Conservation (phyloP, 2,888 invertebrate species). For the Athripsodes cinereus region DNA sequence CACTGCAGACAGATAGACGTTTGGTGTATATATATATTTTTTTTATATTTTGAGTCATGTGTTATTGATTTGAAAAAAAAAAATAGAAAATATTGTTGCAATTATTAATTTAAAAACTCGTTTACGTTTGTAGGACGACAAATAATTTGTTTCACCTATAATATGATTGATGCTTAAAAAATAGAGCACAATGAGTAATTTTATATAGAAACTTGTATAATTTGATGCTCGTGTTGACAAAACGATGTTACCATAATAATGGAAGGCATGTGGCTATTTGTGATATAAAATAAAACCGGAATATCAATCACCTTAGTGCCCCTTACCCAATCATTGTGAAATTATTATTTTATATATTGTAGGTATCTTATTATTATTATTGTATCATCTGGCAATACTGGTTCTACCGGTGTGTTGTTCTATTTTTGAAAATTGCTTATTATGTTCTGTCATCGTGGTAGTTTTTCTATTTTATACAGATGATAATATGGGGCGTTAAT, state of each 20-base stretch:
- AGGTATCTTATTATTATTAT: no score
- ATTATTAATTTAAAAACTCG: background rate
- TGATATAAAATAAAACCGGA: conserved; percentile 17
- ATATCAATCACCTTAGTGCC: conserved; percentile 15
- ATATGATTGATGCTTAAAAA: conserved; percentile 25
- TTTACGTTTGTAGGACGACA: background rate
- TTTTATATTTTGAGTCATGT: no score
- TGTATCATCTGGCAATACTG: conserved; percentile 20
- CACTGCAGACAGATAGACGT: no score
- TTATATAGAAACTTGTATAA: conserved; percentile 9
- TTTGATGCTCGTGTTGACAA: conserved; percentile 22
- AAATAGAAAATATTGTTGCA: no score
- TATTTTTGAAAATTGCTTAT: conserved; percentile 22
- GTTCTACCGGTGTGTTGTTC: conserved; percentile 20
- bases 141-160: conserved; percentile 9
- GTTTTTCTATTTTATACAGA: background rate
- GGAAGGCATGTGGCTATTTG: conserved; percentile 21
- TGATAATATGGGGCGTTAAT: conserved; percentile 10
- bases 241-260: conserved; percentile 27
- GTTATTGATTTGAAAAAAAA: no score
- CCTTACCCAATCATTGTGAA: conserved; percentile 13
- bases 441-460: conserved; percentile 24
- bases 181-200: conserved; percentile 16
- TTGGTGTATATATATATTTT: no score
- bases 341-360: conserved; percentile 24